Conservation (phyloP, 2,888 invertebrate genomes). For the Stramonita haemastoma region DNA sequence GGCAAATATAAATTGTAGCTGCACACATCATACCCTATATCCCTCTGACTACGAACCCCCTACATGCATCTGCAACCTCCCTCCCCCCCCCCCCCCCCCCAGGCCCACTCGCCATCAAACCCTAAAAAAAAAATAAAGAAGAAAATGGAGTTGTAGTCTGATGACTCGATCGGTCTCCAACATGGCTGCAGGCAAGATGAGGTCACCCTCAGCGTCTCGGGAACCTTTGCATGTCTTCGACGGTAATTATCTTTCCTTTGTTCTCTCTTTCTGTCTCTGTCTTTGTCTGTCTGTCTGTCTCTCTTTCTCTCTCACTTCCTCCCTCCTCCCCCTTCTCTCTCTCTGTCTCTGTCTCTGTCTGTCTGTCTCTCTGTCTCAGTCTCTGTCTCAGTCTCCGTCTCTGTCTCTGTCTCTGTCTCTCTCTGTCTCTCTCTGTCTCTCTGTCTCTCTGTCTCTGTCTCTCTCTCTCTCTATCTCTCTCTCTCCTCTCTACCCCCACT, state of each 20-base stretch:
- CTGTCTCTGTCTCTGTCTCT: constrained; percentile 2
- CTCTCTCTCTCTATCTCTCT: not conserved
- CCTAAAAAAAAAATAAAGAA: too few species aligned
- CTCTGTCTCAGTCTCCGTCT: not conserved
- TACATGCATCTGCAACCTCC: too few species aligned
- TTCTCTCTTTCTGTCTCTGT: constrained; percentile 12
- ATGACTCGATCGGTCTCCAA: not conserved
- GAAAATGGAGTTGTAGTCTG: too few species aligned
- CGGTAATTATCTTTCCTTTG: not conserved
- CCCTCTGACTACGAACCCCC: too few species aligned
- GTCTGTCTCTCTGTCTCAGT: constrained; percentile 22
- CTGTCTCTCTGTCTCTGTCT: constrained; percentile 14
- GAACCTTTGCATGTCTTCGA: not conserved
- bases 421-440: not conserved
- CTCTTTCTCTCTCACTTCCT: constrained; percentile 16
- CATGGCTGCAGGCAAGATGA: not conserved
- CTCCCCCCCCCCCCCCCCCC: too few species aligned
- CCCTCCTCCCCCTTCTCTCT: not conserved
- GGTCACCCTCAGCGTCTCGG: not conserved
- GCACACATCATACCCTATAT: too few species aligned
- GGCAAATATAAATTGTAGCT: too few species aligned
- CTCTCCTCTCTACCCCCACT: not conserved
- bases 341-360: not conserved
- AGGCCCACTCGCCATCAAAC: too few species aligned
- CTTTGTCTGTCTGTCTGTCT: not conserved